These are phyloP conservation scores for Amblyjoppa proteus DNA, from an alignment of 2,888 invertebrate species.

Conservation along the genomic window DNA sequence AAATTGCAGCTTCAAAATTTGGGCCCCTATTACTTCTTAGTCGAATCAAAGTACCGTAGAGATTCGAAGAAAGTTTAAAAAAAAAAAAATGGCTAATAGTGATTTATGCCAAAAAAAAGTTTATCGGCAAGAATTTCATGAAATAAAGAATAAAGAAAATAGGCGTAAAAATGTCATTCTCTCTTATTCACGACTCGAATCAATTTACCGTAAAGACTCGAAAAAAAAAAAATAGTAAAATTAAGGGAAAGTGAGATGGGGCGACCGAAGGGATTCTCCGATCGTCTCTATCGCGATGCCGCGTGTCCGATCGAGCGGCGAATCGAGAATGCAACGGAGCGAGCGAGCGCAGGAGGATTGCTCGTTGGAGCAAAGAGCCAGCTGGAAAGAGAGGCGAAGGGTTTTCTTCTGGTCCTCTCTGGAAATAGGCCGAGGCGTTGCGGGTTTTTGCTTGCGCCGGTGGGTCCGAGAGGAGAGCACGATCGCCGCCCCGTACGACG, in stretches of 20 bases:
- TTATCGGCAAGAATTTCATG: too few relatives aligned
- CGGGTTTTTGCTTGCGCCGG: conserved; percentile 64
- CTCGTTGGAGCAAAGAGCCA: conserved; percentile 28
- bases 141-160: too few relatives aligned
- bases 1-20: too few relatives aligned
- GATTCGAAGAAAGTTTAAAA: too few relatives aligned
- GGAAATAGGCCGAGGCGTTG: conserved; percentile 65
- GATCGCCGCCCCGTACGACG: conserved; percentile 45
- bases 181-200: background rate
- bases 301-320: conserved; percentile 29
- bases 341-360: background rate
- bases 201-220: background rate
- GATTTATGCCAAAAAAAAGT: too few relatives aligned
- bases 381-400: conserved; percentile 56
- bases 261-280: background rate
- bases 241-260: background rate
- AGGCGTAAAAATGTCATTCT: too few relatives aligned
- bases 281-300: conserved; percentile 23
- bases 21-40: too few relatives aligned
- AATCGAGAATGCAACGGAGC: conserved; percentile 23
- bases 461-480: conserved; percentile 30
- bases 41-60: too few relatives aligned
- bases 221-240: background rate
- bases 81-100: too few relatives aligned
- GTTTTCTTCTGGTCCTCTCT: conserved; percentile 1